Percentiles rank a stretch among this genome's conserved stretches.
phyloP scores from a whole-genome alignment of 2,113 vertebrate species.

The Pristiophorus japonicus region DNA sequence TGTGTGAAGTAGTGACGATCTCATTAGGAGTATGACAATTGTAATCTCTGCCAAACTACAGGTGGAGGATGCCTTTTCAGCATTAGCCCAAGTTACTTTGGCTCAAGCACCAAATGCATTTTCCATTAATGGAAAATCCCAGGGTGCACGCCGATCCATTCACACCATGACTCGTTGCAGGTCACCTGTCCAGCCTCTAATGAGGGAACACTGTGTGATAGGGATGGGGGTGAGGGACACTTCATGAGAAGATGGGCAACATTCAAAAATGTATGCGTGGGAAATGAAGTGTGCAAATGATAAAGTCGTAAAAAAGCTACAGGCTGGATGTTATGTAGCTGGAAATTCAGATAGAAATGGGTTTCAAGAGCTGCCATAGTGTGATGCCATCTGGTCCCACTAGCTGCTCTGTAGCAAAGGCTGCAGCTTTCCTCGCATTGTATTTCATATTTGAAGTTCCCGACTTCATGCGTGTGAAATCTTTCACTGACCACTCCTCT shows the following conservation, averaged over 20 bases:
- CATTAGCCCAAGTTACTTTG: background rate
- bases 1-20: background rate
- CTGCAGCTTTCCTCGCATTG: background rate
- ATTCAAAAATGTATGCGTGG: background rate
- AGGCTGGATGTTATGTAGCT: background rate
- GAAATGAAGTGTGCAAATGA: background rate
- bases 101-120: background rate
- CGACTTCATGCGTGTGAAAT: background rate
- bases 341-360: background rate
- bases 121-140: too few species aligned
- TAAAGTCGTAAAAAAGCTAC: background rate
- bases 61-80: background rate
- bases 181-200: background rate
- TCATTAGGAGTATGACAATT: background rate
- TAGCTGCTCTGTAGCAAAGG: background rate
- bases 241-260: background rate
- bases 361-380: background rate
- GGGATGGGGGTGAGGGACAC: too few species aligned
- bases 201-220: background rate
- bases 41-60: background rate
- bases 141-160: background rate
- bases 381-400: slow-evolving; percentile 2
- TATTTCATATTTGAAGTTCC: background rate
- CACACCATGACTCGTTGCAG: background rate
- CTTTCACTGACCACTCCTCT: background rate